These are phyloP conservation scores for Picathartes gymnocephalus DNA, from an alignment of 2,113 vertebrate species.

Conservation along the genomic window DNA sequence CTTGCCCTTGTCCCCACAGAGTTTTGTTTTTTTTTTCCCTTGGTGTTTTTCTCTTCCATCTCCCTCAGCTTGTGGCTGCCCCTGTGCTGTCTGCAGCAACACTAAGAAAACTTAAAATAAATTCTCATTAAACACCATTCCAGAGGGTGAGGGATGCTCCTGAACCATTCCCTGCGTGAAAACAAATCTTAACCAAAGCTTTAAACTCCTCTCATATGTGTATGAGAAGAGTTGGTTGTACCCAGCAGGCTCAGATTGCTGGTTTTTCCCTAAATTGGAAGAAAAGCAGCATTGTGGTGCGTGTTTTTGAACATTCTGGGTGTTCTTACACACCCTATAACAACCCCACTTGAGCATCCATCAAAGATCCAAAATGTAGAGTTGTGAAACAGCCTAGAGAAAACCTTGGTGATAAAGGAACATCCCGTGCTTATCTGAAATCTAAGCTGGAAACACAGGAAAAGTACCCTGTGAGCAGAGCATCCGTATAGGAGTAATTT, in stretches of 20 bases:
- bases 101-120: not conserved
- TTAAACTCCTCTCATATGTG: fast-evolving
- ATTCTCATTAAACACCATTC: not conserved
- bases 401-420: not conserved
- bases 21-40: not conserved
- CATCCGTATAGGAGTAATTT: fast-evolving
- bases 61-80: not conserved
- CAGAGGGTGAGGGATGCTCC: not conserved
- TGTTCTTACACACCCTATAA: not conserved
- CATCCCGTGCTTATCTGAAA: not conserved
- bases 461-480: not conserved
- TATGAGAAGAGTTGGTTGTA: not conserved
- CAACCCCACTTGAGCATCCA: not conserved
- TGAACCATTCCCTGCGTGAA: not conserved
- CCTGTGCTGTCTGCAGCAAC: not conserved
- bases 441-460: not conserved
- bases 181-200: not conserved
- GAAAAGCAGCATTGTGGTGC: not conserved
- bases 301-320: not conserved
- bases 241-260: not conserved
- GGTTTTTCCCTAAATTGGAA: not conserved
- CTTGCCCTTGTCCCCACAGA: not conserved
- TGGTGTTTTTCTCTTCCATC: fast-evolving
- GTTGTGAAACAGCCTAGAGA: not conserved
- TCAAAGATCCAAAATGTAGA: no score